Conservation (phyloP, 2,797 vertebrate genomes). For the Pseudopleuronectes americanus region DNA sequence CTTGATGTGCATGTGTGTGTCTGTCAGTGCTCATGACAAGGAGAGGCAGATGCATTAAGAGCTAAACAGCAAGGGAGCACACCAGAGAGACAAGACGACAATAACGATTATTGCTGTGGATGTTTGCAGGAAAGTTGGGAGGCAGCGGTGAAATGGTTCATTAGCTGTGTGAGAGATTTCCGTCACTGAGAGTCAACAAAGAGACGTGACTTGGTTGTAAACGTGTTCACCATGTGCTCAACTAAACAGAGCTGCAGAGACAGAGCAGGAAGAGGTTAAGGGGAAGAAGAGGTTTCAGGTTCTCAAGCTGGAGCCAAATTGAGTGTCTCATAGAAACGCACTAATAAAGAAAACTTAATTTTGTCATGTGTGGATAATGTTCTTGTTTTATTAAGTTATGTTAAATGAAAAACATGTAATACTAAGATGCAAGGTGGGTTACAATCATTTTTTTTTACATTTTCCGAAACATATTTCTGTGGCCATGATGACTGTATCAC, state of each 20-base stretch:
- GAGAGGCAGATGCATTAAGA: conserved; percentile 19
- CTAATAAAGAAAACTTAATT: too few species aligned
- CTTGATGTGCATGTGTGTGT: not conserved
- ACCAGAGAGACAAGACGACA: conserved; percentile 7
- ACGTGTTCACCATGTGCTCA: conserved; percentile 8
- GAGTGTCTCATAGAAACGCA: too few species aligned
- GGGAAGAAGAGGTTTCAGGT: too few species aligned
- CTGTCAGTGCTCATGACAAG: not conserved
- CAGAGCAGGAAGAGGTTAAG: not conserved
- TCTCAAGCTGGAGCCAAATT: not conserved
- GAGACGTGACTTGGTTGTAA: conserved; percentile 46
- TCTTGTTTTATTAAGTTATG: too few species aligned
- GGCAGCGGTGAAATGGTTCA: conserved; percentile 40
- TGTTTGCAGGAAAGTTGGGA: conserved; percentile 41
- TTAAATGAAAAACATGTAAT: too few species aligned
- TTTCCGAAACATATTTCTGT: too few species aligned
- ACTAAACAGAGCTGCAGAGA: not conserved
- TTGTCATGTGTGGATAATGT: too few species aligned
- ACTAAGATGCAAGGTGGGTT: too few species aligned
- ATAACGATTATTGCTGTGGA: conserved; percentile 35
- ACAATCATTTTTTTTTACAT: too few species aligned
- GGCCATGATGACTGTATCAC: too few species aligned
- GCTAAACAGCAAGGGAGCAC: conserved; percentile 12
- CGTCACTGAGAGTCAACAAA: conserved; percentile 41
- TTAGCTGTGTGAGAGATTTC: conserved; percentile 49